Conservation (phyloP, 2,113 vertebrate species). For the Triplophysa dalaica region DNA sequence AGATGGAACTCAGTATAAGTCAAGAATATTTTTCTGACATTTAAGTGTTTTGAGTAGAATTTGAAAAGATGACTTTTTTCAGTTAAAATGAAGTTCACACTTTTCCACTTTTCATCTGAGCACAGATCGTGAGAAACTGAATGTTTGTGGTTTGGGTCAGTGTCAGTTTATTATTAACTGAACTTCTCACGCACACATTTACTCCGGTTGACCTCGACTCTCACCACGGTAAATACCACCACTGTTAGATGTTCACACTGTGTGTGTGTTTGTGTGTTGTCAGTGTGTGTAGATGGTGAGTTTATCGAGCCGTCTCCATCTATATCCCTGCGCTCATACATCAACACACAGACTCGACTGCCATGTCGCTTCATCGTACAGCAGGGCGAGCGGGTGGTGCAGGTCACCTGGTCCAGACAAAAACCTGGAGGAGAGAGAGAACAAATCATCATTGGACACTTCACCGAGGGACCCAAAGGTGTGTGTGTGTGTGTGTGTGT, state of each 20-base stretch:
- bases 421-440: constrained; percentile 60
- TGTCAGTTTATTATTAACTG: constrained; percentile 48
- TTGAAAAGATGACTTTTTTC: too few species aligned
- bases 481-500: background rate
- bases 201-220: constrained; percentile 8
- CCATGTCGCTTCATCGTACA: constrained; percentile 65
- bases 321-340: constrained; percentile 48
- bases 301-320: constrained; percentile 64
- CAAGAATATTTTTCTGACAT: too few species aligned
- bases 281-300: constrained; percentile 5
- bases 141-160: background rate
- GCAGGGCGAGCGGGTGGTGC: constrained; percentile 58
- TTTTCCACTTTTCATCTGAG: too few species aligned
- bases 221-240: background rate
- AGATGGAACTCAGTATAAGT: too few species aligned
- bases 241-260: constrained; percentile 1
- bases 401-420: constrained; percentile 73
- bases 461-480: constrained; percentile 64
- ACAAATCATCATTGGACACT: constrained; percentile 69
- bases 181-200: constrained; percentile 1
- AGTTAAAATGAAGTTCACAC: too few species aligned
- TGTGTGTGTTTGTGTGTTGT: constrained; percentile 22
- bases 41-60: too few species aligned
- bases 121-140: too few species aligned
- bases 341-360: constrained; percentile 63